These are phyloP conservation scores for Toxotes jaculatrix DNA, from an alignment of 2,113 vertebrate genomes.

Conservation along the genomic window DNA sequence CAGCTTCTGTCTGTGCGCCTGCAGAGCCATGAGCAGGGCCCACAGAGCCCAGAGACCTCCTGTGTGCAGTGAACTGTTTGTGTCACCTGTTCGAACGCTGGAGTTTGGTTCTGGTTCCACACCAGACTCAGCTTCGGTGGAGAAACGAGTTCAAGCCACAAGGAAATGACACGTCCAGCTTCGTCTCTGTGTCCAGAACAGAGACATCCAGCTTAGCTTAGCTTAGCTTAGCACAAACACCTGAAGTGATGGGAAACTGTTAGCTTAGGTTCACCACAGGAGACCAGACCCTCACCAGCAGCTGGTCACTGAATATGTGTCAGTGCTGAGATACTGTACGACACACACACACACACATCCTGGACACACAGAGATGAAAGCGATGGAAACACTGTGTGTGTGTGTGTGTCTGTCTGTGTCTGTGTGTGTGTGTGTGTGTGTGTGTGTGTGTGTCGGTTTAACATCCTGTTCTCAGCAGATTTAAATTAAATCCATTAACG, in stretches of 20 bases:
- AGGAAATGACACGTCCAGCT: constrained; percentile 2
- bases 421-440: neutral
- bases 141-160: constrained; percentile 30
- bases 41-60: neutral
- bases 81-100: constrained; percentile 23
- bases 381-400: neutral
- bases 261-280: neutral
- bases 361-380: neutral
- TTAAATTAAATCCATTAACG: neutral
- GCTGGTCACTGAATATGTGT: too few species aligned
- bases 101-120: too few species aligned
- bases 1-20: neutral
- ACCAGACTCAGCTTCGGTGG: neutral
- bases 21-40: constrained; percentile 16
- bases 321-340: too few species aligned
- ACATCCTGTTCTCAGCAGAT: neutral
- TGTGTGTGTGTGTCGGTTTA: neutral
- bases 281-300: too few species aligned
- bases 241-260: neutral
- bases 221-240: constrained; percentile 1
- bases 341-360: neutral
- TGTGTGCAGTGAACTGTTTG: constrained; percentile 1
- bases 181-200: neutral
- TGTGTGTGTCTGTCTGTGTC: too few species aligned
- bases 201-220: neutral